A percentile compares a stretch with the other conserved stretches of the same genome.
Conservation (phyloP, 2,888 invertebrate species). For the Archips xylosteana region DNA sequence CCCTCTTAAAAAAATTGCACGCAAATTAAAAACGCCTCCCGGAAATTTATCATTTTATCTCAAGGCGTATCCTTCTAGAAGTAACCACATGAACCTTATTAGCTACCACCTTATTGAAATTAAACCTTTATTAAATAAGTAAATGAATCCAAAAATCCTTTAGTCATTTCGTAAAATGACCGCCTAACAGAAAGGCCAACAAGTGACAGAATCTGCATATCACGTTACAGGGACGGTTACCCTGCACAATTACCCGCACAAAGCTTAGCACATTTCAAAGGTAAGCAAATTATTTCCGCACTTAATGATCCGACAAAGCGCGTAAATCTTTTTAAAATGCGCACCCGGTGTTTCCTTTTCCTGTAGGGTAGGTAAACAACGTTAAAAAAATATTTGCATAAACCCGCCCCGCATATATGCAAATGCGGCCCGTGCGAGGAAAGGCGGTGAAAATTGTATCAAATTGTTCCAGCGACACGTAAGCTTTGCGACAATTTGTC, state of each 20-base stretch:
- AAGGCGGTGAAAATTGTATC: constrained; percentile 83
- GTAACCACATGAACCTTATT: constrained; percentile 35
- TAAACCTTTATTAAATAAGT: constrained; percentile 5
- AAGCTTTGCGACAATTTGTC: constrained; percentile 82
- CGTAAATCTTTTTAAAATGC: constrained; percentile 85
- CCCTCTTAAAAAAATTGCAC: constrained; percentile 61
- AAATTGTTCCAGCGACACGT: constrained; percentile 82
- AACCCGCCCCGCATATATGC: constrained; percentile 80
- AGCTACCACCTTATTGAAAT: constrained; percentile 41
- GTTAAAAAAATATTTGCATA: constrained; percentile 84
- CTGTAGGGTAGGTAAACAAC: constrained; percentile 73
- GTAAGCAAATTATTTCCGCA: constrained; percentile 85
- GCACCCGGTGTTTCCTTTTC: constrained; percentile 75
- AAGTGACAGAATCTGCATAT: constrained; percentile 75
- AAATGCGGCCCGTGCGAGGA: constrained; percentile 76
- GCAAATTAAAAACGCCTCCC: constrained; percentile 64
- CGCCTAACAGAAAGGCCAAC: constrained; percentile 61
- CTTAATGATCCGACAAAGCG: constrained; percentile 85
- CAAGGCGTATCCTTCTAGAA: background rate
- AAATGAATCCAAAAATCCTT: constrained; percentile 12
- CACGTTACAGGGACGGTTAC: constrained; percentile 74
- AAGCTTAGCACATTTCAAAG: constrained; percentile 84
- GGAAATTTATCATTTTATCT: constrained; percentile 35
- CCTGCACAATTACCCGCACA: constrained; percentile 78
- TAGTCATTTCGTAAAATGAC: constrained; percentile 31